Evolutionary conservation across 1,140 invertebrate species (phyloP).

Genomic region (Dolichoris vasculosae): DNA sequence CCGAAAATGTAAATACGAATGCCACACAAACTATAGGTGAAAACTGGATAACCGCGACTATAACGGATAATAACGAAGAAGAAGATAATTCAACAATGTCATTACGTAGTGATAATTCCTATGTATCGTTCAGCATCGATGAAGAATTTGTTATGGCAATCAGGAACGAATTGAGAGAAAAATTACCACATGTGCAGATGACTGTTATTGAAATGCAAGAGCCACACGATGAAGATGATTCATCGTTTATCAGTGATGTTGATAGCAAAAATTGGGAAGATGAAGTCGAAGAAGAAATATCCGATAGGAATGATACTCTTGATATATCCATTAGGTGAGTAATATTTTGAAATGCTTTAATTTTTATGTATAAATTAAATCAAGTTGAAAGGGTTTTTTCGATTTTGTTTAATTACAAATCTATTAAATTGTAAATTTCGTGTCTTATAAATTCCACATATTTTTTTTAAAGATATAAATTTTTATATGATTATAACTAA

Average conservation of each 20-base stretch:
- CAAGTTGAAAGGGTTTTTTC: too few species aligned
- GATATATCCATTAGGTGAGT: slow-evolving; percentile 72
- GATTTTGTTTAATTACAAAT: neutral
- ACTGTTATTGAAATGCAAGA: slow-evolving; percentile 68
- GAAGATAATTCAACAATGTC: slow-evolving; percentile 72
- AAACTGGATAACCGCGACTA: slow-evolving; percentile 16
- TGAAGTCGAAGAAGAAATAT: slow-evolving; percentile 63
- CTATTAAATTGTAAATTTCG: neutral
- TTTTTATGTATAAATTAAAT: too few species aligned
- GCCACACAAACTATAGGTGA: neutral
- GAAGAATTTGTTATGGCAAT: slow-evolving; percentile 83
- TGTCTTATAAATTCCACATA: too few species aligned
- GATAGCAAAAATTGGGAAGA: slow-evolving; percentile 65
- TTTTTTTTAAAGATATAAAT: too few species aligned
- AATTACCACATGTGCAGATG: slow-evolving; percentile 81
- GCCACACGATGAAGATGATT: slow-evolving; percentile 66
- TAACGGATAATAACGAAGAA: slow-evolving; percentile 60
- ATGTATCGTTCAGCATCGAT: slow-evolving; percentile 78
- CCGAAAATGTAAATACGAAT: slow-evolving; percentile 28
- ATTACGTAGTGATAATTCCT: slow-evolving; percentile 72
- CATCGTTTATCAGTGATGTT: slow-evolving; percentile 59
- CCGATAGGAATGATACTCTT: slow-evolving; percentile 63
- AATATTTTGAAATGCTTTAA: neutral
- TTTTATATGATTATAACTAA: too few species aligned
- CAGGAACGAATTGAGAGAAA: slow-evolving; percentile 81